These are phyloP conservation scores for Polietes domitor DNA, from an alignment of 2,888 invertebrate genomes.

Conservation along the genomic window DNA sequence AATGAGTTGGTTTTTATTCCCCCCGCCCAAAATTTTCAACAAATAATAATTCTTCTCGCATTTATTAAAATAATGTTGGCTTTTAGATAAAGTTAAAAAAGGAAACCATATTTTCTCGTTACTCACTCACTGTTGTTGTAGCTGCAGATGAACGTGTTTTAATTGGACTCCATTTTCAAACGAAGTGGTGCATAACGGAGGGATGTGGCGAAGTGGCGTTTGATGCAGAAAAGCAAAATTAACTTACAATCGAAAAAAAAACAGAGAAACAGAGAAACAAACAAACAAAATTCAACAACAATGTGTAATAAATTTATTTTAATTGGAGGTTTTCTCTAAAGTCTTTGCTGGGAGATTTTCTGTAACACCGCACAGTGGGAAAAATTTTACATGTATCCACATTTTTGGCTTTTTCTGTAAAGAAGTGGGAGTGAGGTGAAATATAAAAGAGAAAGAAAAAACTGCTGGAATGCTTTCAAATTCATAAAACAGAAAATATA, in stretches of 20 bases:
- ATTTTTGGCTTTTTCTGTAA: too few species aligned
- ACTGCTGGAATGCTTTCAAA: too few species aligned
- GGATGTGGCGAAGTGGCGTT: neutral
- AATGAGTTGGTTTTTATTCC: neutral
- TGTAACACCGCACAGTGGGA: too few species aligned
- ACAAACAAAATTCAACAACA: neutral
- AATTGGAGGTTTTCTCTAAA: neutral
- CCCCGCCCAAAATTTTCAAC: neutral
- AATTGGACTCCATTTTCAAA: constrained; percentile 5
- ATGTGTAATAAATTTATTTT: constrained; percentile 19
- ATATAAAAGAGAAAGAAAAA: too few species aligned
- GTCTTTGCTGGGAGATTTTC: too few species aligned
- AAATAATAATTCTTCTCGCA: neutral
- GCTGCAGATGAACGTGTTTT: neutral
- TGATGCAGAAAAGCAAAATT: neutral
- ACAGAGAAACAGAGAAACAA: neutral
- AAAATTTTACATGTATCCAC: too few species aligned
- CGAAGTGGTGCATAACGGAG: constrained; percentile 3
- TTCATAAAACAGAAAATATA: too few species aligned
- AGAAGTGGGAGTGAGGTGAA: too few species aligned
- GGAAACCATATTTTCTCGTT: neutral
- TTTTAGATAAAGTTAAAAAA: neutral
- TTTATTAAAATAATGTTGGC: neutral
- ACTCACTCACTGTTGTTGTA: neutral
- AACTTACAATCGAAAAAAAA: neutral